Base-by-base conservation (phyloP, 1,140 invertebrate species). In the Orussus abietinus region DNA sequence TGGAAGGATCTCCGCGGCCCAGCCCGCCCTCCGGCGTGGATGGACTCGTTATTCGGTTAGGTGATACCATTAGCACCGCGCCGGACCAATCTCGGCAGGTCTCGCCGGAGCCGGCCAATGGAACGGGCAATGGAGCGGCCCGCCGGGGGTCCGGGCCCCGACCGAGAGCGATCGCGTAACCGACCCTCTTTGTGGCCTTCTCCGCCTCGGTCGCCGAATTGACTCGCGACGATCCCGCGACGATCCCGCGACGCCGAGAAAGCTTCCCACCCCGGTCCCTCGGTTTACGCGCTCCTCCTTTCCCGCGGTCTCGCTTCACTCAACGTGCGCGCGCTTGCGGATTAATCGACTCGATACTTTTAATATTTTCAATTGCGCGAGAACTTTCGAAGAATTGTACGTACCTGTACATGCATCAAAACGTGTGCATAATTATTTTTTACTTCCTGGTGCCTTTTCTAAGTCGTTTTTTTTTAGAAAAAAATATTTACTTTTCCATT, bases 111-210 rank as follows among this genome's bases (percentile, higher is more conserved):
- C 25, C 34, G 12, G 18, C 17, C 38, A 28, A 26, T 25, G 3
- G 20, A 35, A 47, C 37, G 47, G 31, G 32, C 10, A 33, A 10
- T 14, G 43, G 31, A 11, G 15, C 33, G 47, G 35, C 39, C 40
- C 9, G 13, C 11, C 21, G 3, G 15, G 10, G 12, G 12, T 13
- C 22, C 25, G 12, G 38, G 26, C 5, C 4, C 5, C n/a, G 19
- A 5, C 25, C 48, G 41, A 22, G 40, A 48, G 40, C 61, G 64
- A 63, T 64, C 57, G 49, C 46, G 62, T 62, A 67, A 69, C 57
- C 62, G 64, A 59, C 43, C 44, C 53, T 47, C 53, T 58, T 60
- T 60, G 59, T 62, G 38, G 43, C 33, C 49, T 40, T 42, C 51
- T 59, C 53, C 51, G 49, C 53, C 53, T 48, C 48, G 45, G 41